Conservation (phyloP, 2,113 vertebrate species). For the Cyphomyrus discorhynchus region DNA sequence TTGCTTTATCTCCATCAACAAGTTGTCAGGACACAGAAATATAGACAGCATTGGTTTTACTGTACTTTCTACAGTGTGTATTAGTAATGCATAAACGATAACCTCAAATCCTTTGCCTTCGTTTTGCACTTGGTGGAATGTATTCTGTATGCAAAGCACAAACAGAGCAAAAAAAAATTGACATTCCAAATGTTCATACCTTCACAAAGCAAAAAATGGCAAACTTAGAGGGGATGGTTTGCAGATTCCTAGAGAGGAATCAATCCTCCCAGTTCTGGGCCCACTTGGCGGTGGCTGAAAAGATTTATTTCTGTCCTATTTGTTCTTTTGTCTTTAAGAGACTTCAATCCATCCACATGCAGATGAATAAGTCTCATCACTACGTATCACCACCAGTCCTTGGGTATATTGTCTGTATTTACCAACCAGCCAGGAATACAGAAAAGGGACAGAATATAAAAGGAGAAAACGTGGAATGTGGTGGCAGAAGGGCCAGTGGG, state of each 20-base stretch:
- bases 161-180: background rate
- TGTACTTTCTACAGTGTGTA: background rate
- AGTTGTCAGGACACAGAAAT: background rate
- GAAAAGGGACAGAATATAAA: background rate
- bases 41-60: background rate
- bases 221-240: background rate
- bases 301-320: slow-evolving; percentile 29
- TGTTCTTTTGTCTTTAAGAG: slow-evolving; percentile 39
- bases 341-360: slow-evolving; percentile 43
- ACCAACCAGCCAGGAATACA: background rate
- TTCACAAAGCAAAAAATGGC: background rate
- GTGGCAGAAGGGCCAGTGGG: background rate
- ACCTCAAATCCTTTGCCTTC: background rate
- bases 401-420: background rate
- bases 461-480: background rate
- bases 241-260: background rate
- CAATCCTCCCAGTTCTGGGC: background rate
- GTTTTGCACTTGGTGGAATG: background rate
- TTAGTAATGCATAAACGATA: background rate
- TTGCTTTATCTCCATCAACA: background rate
- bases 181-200: background rate
- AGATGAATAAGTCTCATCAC: slow-evolving; percentile 38
- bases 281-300: background rate
- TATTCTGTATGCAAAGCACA: background rate
- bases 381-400: background rate